Percentiles rank a stretch among this genome's conserved stretches.
Conservation (phyloP, 2,113 vertebrate species). For the Campylomormyrus numenius region DNA sequence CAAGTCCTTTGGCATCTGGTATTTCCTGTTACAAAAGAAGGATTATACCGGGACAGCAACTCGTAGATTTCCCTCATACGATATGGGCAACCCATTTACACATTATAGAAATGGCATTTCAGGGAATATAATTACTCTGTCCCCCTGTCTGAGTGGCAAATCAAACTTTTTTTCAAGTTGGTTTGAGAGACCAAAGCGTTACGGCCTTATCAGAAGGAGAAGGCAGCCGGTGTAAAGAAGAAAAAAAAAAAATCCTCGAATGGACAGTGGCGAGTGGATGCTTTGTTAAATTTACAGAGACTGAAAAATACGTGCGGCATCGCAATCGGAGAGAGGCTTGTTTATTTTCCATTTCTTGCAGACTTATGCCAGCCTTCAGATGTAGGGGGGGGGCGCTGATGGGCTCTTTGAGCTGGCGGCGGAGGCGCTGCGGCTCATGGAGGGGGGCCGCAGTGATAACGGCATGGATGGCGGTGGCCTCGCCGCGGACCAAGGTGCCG, state of each 20-base stretch:
- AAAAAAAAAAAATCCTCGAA: slow-evolving; percentile 33
- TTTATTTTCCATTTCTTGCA: slow-evolving; percentile 72
- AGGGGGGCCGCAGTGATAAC: slow-evolving; percentile 89
- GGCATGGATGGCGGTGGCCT: slow-evolving; percentile 78
- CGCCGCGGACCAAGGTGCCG: slow-evolving; percentile 84
- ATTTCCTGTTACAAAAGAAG: slow-evolving; percentile 55
- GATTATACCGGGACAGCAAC: slow-evolving; percentile 60
- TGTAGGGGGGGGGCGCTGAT: slow-evolving; percentile 92
- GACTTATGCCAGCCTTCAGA: slow-evolving; percentile 91
- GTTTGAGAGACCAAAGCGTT: slow-evolving; percentile 30
- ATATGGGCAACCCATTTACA: slow-evolving; percentile 54
- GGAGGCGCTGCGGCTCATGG: slow-evolving; percentile 79
- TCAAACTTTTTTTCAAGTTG: slow-evolving; percentile 40
- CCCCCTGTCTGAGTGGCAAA: slow-evolving; percentile 26
- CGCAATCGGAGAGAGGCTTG: slow-evolving; percentile 79
- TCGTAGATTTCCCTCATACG: slow-evolving; percentile 46
- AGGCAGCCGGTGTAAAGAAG: slow-evolving; percentile 39
- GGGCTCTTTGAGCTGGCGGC: slow-evolving; percentile 83
- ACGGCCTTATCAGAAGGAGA: slow-evolving; percentile 52
- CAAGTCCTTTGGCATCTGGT: slow-evolving; percentile 45
- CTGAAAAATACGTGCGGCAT: slow-evolving; percentile 92
- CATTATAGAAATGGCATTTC: slow-evolving; percentile 29
- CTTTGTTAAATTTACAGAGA: slow-evolving; percentile 73
- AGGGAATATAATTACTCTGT: slow-evolving; percentile 4
- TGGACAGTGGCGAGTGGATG: slow-evolving; percentile 55